Evolutionary conservation across 2,113 vertebrate species (phyloP), one percentile per base, ranked within the genome.

Genomic region (Prunella fulvescens): DNA sequence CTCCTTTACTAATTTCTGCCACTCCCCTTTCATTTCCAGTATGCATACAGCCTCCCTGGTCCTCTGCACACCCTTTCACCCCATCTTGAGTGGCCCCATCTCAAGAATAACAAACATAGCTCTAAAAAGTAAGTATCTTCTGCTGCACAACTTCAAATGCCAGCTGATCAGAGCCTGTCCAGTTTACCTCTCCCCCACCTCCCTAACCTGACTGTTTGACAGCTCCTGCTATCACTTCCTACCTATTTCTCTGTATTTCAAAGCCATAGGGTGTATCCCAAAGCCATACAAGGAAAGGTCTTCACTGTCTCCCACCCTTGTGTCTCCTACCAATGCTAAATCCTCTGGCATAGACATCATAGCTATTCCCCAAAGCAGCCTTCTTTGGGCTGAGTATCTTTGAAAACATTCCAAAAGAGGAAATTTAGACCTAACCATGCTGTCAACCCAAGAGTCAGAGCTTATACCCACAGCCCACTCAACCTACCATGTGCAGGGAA

Each of bases 51-150:
- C 12, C 29, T 51, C n/a, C 37, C 37, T 76, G 61, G 24, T 53
- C 37, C 82, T 82, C 45, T 85, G 53, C 74, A 87, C 31, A 79
- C 14, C 11, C 18, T 76, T 69, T 76, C 31, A 50, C 6, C 10
- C 24, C n/a, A 26, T 37, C 64, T 62, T 3, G 1, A 87, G 24
- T 40, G 33, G 4, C 7, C 2, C 14, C 0, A 0, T 37, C 25
- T 23, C 24, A 66, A 56, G 24, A 35, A 44, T 19, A 71, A 39
- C 14, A 77, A 72, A n/a, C 14, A 29, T 19, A 79, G 33, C 13
- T 88, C 67, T 33, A 50, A 62, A 86, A 72, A 66, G 29, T 64
- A 26, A 81, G 9, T 42, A 16, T 44, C 28, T 87, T 89, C 37
- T 37, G 8, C 18, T 15, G 31, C 60, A 35, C 14, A 76, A 37